Conservation (phyloP, 2,797 vertebrate species). For the Cuculus canorus region DNA sequence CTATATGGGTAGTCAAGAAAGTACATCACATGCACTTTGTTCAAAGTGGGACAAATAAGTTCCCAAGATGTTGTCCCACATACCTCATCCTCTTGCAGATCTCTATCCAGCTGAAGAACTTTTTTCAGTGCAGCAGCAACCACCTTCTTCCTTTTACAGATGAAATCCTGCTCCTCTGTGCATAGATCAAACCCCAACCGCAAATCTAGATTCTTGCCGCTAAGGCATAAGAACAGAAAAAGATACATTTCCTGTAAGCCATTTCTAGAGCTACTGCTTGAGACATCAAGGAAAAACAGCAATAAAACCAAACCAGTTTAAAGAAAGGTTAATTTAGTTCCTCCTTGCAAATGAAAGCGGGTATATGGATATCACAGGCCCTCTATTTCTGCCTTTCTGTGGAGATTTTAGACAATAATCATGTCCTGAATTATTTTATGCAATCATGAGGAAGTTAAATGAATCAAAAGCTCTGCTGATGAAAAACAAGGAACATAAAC, state of each 20-base stretch:
- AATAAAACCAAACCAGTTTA: background rate
- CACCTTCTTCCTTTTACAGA: conserved; percentile 78
- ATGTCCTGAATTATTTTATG: background rate
- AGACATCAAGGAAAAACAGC: background rate
- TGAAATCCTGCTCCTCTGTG: conserved; percentile 75
- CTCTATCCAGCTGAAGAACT: conserved; percentile 69
- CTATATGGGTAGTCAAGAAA: background rate
- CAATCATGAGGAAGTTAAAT: background rate
- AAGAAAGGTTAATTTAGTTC: background rate
- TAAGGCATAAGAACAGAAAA: background rate
- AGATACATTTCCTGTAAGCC: fast-evolving
- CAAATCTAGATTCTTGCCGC: conserved; percentile 66
- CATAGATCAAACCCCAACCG: conserved; percentile 80
- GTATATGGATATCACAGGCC: background rate
- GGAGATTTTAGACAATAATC: background rate
- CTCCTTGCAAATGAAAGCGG: fast-evolving
- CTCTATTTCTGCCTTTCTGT: background rate
- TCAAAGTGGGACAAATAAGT: background rate
- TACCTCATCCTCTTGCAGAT: conserved; percentile 77
- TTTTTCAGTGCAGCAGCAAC: conserved; percentile 78
- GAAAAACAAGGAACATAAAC: background rate
- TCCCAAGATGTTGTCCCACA: background rate
- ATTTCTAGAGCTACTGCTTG: background rate
- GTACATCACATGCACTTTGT: background rate
- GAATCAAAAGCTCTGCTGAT: background rate